These are phyloP conservation scores for Epinotia bilunana DNA, from an alignment of 2,888 invertebrate genomes.

Conservation along the genomic window DNA sequence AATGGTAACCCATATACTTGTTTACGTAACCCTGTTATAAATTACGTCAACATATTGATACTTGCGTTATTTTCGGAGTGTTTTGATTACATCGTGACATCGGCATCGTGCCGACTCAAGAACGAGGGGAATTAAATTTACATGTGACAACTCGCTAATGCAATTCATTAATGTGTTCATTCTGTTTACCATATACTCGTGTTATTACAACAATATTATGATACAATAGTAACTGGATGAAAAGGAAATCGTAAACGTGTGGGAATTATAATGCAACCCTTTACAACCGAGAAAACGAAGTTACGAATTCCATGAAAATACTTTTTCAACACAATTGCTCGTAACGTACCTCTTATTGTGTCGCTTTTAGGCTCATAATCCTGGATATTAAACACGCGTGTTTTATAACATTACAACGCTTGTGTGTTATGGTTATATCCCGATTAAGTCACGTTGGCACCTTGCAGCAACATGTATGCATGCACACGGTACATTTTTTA, in stretches of 20 bases:
- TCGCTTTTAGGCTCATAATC: too few relatives aligned
- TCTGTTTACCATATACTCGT: not conserved
- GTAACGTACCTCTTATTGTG: too few relatives aligned
- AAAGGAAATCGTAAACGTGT: not conserved
- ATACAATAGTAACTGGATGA: not conserved
- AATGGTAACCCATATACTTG: constrained; percentile 32
- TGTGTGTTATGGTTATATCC: too few relatives aligned
- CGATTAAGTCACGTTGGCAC: too few relatives aligned
- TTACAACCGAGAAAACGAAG: too few relatives aligned
- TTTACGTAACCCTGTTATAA: constrained; percentile 33
- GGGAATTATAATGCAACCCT: not conserved
- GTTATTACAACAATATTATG: not conserved
- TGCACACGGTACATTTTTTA: too few relatives aligned
- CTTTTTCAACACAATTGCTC: too few relatives aligned
- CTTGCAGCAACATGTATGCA: too few relatives aligned
- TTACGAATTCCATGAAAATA: too few relatives aligned
- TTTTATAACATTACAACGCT: too few relatives aligned
- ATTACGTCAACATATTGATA: constrained; percentile 25
- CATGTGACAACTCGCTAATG: constrained; percentile 11
- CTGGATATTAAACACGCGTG: too few relatives aligned
- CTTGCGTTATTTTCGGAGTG: constrained; percentile 27
- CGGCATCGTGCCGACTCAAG: constrained; percentile 21
- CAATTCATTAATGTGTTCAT: constrained; percentile 4
- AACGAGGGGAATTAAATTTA: constrained; percentile 32
- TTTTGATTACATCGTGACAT: constrained; percentile 15